phyloP scores from a whole-genome alignment of 2,888 invertebrate genomes.

The Odontocolon sp. region DNA sequence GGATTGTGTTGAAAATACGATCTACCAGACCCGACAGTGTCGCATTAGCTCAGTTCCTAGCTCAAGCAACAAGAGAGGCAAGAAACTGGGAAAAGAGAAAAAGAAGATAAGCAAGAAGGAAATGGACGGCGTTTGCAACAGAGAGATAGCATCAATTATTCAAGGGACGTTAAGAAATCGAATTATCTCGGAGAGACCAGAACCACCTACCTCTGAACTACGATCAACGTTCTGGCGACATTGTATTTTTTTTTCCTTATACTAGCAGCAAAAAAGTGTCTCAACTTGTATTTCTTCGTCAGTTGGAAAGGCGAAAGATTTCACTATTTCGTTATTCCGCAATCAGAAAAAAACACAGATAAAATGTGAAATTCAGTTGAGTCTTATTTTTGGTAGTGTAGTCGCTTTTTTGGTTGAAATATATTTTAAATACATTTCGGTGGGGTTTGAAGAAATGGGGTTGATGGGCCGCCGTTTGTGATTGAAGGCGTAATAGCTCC shows the following conservation, averaged over 20 bases:
- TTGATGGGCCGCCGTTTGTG: conserved; percentile 64
- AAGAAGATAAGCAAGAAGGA: not conserved
- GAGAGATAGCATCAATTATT: conserved; percentile 57
- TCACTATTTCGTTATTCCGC: not conserved
- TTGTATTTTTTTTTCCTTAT: not conserved
- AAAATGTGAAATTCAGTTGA: too few relatives aligned
- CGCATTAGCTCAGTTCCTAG: not conserved
- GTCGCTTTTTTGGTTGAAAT: conserved; percentile 36
- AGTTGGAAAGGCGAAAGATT: too few relatives aligned
- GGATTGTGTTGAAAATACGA: not conserved
- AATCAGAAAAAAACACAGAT: not conserved
- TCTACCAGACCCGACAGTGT: not conserved
- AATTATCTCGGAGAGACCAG: conserved; percentile 51
- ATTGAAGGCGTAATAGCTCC: conserved; percentile 79
- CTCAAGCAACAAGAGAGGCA: not conserved
- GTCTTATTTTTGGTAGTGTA: too few relatives aligned
- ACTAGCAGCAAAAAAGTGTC: not conserved
- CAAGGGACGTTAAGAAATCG: conserved; percentile 63
- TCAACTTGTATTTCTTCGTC: conserved; percentile 22
- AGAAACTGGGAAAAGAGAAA: not conserved
- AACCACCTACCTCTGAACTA: conserved; percentile 7
- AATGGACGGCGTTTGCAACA: not conserved
- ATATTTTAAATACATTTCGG: conserved; percentile 66
- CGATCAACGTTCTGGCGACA: conserved; percentile 4
- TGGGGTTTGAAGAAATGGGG: conserved; percentile 23